phyloP scores from a whole-genome alignment of 1,140 invertebrate genomes.

The Drosophila saltans region DNA sequence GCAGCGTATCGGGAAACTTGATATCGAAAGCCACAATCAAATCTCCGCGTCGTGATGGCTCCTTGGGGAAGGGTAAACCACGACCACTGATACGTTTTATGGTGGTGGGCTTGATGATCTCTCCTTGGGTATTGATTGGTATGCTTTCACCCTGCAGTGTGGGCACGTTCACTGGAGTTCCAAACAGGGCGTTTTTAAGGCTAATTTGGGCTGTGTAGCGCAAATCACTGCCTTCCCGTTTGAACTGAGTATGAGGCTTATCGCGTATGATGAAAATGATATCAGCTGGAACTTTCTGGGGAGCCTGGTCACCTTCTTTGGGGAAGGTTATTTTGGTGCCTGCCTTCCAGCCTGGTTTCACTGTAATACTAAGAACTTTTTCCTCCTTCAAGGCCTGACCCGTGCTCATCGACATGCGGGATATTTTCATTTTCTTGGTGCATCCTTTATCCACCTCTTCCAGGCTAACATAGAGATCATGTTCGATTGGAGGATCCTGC shows the following conservation, averaged over 20 bases:
- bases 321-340: conserved; percentile 98
- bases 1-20: conserved; percentile 91
- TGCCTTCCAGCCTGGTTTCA: conserved; percentile 97
- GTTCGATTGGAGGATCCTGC: conserved; percentile 93
- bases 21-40: conserved; percentile 95
- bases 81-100: conserved; percentile 90
- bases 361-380: conserved; percentile 95
- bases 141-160: conserved; percentile 90
- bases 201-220: conserved; percentile 91
- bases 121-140: conserved; percentile 87
- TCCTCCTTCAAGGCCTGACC: conserved; percentile 91
- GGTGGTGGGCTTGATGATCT: conserved; percentile 92
- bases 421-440: conserved; percentile 98
- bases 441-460: conserved; percentile 92
- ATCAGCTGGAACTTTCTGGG: conserved; percentile 95
- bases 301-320: conserved; percentile 94
- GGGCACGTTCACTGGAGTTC: conserved; percentile 90
- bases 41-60: conserved; percentile 91
- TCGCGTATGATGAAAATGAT: conserved; percentile 98
- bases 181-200: conserved; percentile 92
- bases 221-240: conserved; percentile 93
- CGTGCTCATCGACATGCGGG: conserved; percentile 87
- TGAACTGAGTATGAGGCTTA: conserved; percentile 93
- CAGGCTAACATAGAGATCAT: conserved; percentile 93
- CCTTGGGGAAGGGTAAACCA: conserved; percentile 94